Conservation (phyloP, 2,113 vertebrate genomes). For the Micronycteris hirsuta region DNA sequence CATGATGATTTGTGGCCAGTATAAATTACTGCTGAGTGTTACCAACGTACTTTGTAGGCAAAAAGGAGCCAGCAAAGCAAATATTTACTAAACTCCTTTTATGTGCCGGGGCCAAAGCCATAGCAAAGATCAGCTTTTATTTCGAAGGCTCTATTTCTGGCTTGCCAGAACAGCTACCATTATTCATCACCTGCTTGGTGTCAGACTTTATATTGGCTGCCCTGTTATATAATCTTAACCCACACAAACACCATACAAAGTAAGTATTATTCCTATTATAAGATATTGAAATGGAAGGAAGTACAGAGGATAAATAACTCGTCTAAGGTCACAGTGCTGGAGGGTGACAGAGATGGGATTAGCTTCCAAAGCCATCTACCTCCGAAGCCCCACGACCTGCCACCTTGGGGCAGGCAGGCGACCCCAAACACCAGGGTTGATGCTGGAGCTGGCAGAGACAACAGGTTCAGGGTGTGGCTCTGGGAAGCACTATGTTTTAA, state of each 20-base stretch:
- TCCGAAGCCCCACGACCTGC: background rate
- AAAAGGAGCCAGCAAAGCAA: slow-evolving; percentile 23
- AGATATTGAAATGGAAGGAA: slow-evolving; percentile 41
- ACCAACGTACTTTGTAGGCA: background rate
- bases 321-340: background rate
- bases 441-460: background rate
- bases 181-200: background rate
- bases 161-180: background rate
- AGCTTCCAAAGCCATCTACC: background rate
- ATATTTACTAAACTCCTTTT: background rate
- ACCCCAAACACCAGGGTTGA: background rate
- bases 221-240: background rate
- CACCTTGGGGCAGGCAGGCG: background rate
- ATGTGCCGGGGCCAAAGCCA: background rate
- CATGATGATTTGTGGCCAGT: background rate
- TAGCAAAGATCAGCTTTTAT: background rate
- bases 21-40: background rate
- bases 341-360: background rate
- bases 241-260: background rate
- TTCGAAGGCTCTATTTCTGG: background rate
- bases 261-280: background rate
- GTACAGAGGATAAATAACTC: background rate
- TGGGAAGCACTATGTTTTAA: background rate
- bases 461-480: background rate
- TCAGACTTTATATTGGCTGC: background rate